phyloP scores from a whole-genome alignment of 2,113 vertebrate genomes.

The Saccopteryx bilineata region DNA sequence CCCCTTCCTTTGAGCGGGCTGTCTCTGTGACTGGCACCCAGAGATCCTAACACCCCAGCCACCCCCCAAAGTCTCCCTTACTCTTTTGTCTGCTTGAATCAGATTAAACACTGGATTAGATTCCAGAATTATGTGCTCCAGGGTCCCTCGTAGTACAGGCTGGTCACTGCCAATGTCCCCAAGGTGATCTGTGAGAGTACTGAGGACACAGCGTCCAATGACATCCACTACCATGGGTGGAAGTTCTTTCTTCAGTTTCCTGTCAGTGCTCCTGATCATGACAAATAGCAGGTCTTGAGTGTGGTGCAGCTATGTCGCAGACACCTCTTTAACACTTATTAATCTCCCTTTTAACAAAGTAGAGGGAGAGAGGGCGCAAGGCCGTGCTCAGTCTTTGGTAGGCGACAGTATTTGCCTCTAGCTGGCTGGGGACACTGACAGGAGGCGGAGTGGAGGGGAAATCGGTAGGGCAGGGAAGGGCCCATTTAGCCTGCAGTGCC shows the following conservation, averaged over 20 bases:
- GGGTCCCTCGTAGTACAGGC: not conserved
- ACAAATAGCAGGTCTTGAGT: conserved; percentile 20
- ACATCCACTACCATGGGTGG: not conserved
- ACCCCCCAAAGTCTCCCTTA: too few relatives aligned
- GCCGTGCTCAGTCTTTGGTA: not conserved
- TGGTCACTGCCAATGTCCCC: not conserved
- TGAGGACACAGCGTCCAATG: not conserved
- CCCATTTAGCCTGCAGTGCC: not conserved
- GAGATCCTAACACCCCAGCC: not conserved
- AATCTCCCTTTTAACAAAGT: conserved; percentile 17
- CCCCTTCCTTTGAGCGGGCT: not conserved
- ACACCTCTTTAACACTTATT: conserved; percentile 45
- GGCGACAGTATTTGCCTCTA: not conserved
- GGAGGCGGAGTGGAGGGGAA: not conserved
- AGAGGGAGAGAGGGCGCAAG: not conserved
- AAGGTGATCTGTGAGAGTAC: not conserved
- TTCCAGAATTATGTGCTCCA: not conserved
- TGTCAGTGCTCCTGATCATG: not conserved
- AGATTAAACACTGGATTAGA: not conserved
- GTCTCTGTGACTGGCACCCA: not conserved
- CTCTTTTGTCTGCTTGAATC: not conserved
- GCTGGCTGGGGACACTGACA: not conserved
- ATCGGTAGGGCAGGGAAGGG: not conserved
- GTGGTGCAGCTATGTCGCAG: conserved; percentile 43
- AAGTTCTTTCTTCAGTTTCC: not conserved